A percentile compares a stretch with the other conserved stretches of the same genome.
Evolutionary conservation across 2,797 vertebrate species (phyloP).

Genomic region (Ataeniobius toweri): DNA sequence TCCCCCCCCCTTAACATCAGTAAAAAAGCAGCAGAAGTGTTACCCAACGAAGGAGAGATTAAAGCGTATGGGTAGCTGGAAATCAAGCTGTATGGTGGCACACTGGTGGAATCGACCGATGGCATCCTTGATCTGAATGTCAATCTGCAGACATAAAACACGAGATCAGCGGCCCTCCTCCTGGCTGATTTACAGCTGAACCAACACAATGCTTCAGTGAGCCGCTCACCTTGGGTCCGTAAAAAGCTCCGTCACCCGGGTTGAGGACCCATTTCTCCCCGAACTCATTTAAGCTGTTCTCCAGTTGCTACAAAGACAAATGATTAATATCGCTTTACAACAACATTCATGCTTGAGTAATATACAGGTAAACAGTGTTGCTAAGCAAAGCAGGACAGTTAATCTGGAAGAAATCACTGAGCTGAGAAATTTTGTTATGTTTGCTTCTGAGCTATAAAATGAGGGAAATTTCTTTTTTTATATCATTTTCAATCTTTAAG

Average conservation of each 20-base stretch:
- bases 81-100: slow-evolving; percentile 97
- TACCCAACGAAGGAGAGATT: slow-evolving; percentile 95
- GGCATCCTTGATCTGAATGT: slow-evolving; percentile 98
- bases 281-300: slow-evolving; percentile 95
- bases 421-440: slow-evolving; percentile 59
- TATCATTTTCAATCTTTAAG: neutral
- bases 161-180: slow-evolving; percentile 10
- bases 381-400: slow-evolving; percentile 28
- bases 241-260: slow-evolving; percentile 97
- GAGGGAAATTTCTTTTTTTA: slow-evolving; percentile 26
- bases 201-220: neutral
- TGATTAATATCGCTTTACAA: slow-evolving; percentile 22
- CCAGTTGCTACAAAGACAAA: slow-evolving; percentile 88
- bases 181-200: slow-evolving; percentile 22
- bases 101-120: slow-evolving; percentile 98
- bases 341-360: slow-evolving; percentile 24
- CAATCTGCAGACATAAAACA: slow-evolving; percentile 82
- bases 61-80: slow-evolving; percentile 96
- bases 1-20: neutral
- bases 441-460: slow-evolving; percentile 59
- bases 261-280: slow-evolving; percentile 96
- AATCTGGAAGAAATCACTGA: slow-evolving; percentile 57
- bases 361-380: slow-evolving; percentile 29
- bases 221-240: slow-evolving; percentile 93
- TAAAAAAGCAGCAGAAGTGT: neutral